phyloP scores from a whole-genome alignment of 1,140 invertebrate species.

The Drosophila sucinea region DNA sequence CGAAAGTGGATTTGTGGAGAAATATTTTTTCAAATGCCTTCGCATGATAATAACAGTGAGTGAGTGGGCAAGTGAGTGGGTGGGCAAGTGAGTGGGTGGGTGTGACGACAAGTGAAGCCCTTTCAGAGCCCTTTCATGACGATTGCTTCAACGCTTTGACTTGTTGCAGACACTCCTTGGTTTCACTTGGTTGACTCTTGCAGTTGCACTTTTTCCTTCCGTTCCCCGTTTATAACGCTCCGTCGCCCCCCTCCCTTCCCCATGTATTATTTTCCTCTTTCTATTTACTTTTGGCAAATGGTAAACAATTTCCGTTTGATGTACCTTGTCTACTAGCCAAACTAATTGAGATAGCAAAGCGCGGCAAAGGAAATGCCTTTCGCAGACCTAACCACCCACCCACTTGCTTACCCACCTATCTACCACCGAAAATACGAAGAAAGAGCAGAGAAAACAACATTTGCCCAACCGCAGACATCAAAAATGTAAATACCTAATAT shows the following conservation, averaged over 20 bases:
- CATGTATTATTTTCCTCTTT: neutral
- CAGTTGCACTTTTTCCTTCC: slow-evolving; percentile 2
- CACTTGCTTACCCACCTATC: neutral
- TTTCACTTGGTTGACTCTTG: slow-evolving; percentile 1
- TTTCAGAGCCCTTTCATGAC: slow-evolving; percentile 23
- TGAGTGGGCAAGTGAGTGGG: neutral
- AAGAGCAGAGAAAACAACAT: slow-evolving; percentile 40
- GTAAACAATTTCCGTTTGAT: slow-evolving; percentile 72
- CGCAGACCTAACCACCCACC: slow-evolving; percentile 2
- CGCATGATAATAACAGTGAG: slow-evolving; percentile 38
- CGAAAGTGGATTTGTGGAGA: slow-evolving; percentile 70
- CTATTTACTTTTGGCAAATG: slow-evolving; percentile 56
- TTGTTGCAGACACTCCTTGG: slow-evolving; percentile 55
- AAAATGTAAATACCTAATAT: slow-evolving; percentile 76
- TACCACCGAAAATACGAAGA: slow-evolving; percentile 2
- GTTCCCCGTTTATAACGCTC: neutral
- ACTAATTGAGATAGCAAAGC: slow-evolving; percentile 70
- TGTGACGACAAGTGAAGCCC: slow-evolving; percentile 21
- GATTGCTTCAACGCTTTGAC: slow-evolving; percentile 33
- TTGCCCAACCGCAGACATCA: slow-evolving; percentile 55
- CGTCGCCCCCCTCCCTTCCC: neutral
- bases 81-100: slow-evolving; percentile 12
- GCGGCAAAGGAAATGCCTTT: slow-evolving; percentile 57
- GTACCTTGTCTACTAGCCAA: slow-evolving; percentile 57
- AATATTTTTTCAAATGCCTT: slow-evolving; percentile 57